These are phyloP conservation scores for Rhynchonema sp. DNA, from an alignment of 2,888 invertebrate species.

Conservation along the genomic window DNA sequence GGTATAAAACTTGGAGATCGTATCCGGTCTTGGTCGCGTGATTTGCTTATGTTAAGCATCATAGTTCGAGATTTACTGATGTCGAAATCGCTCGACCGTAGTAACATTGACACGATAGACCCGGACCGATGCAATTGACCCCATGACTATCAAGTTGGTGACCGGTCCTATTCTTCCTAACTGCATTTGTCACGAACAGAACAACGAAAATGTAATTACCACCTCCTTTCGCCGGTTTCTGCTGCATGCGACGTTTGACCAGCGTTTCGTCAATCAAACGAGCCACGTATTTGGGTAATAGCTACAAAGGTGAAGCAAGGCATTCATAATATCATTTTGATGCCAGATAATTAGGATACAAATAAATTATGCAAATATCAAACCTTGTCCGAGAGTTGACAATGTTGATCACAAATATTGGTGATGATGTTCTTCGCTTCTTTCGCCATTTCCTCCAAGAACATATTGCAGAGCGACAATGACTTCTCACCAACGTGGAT, in stretches of 20 bases:
- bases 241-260: constrained; percentile 35
- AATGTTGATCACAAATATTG: constrained; percentile 93
- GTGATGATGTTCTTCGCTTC: constrained; percentile 96
- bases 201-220: too few species aligned
- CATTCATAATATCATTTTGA: not conserved
- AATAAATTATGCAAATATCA: not conserved
- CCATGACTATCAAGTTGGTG: too few species aligned
- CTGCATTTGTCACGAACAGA: too few species aligned
- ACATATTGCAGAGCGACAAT: constrained; percentile 83
- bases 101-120: too few species aligned
- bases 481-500: constrained; percentile 87
- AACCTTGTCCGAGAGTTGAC: constrained; percentile 74
- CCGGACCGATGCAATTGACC: too few species aligned
- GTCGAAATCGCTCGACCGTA: too few species aligned
- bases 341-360: not conserved
- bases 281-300: constrained; percentile 85
- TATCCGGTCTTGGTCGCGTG: too few species aligned
- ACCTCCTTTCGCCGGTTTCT: constrained; percentile 36
- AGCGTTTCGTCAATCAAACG: constrained; percentile 59
- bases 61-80: too few species aligned
- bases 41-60: too few species aligned
- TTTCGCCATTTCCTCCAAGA: constrained; percentile 93
- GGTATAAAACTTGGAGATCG: too few species aligned
- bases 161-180: too few species aligned
- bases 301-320: constrained; percentile 19